phyloP scores from a whole-genome alignment of 2,113 vertebrate species.

The Girardinichthys multiradiatus region DNA sequence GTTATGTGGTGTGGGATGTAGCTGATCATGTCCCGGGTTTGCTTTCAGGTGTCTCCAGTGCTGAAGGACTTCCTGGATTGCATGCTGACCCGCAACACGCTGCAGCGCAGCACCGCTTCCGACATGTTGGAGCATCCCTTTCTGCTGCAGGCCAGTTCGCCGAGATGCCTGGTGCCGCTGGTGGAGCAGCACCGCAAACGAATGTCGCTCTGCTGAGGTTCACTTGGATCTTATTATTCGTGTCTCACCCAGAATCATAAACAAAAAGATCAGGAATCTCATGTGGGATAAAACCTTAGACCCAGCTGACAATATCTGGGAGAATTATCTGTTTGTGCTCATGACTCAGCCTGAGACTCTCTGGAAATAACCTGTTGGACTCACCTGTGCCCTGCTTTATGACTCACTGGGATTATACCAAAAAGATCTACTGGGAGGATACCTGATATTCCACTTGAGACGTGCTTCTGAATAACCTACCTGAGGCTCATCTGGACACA shows the following conservation, averaged over 20 bases:
- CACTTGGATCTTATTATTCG: background rate
- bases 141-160: constrained; percentile 86
- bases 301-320: background rate
- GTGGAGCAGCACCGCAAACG: constrained; percentile 89
- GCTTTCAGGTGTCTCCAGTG: constrained; percentile 87
- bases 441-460: background rate
- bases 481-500: background rate
- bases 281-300: background rate
- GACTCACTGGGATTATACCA: background rate
- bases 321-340: background rate
- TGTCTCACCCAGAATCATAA: background rate
- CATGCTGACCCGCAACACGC: constrained; percentile 86
- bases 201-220: constrained; percentile 70
- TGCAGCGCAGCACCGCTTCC: constrained; percentile 82
- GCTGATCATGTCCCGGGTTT: constrained; percentile 18
- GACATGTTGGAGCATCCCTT: constrained; percentile 92
- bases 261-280: background rate
- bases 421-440: background rate
- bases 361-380: background rate
- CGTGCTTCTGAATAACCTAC: background rate
- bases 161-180: constrained; percentile 88
- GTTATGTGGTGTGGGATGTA: too few relatives aligned
- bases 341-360: background rate
- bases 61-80: constrained; percentile 89
- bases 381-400: background rate